Evolutionary conservation across 1,140 invertebrate genomes (phyloP), one percentile per base, ranked within the genome.

Genomic region (Hesperophylax magnus): DNA sequence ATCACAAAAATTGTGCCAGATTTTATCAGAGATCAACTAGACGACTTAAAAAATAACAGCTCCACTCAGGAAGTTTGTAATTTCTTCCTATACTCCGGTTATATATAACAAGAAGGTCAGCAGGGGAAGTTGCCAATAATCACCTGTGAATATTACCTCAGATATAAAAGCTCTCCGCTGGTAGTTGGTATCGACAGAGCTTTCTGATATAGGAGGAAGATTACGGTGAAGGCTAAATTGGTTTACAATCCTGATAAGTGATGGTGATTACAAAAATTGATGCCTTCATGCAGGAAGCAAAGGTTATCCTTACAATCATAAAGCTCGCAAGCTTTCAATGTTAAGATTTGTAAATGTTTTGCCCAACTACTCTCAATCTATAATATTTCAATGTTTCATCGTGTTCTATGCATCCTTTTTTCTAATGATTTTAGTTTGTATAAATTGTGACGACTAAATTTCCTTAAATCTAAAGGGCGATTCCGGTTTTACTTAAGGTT

Each of bases 51-150:
- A 61, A 22, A 22, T 24, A 24, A 61, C 24, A 61, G 20, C 18
- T 22, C 20, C 5, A 61, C 18, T 61, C 58, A 61, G 14, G 9
- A 24, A 24, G 58, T 61, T 3, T 22, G 22, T 60, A 61, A 61
- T 61, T 61, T 24, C 14, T 8, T 61, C 20, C 5, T 61, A 22
- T 24, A 20, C 24, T 24, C 24, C 18, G 20, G 56, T 9, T 11
- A 24, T 61, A 22, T 22, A 61, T 24, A 61, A 4, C 58, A 20
- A 60, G 56, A 60, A 60, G 56, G 56, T 60, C 58, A 61, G 58
- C 39, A 22, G 58, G 58, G 18, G 58, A 61, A 20, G 20, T 14
- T 20, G 58, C 58, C 18, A 61, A 39, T 39, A 18, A 61, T 61
- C 24, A 61, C 18, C 58, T 24, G 58, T 24, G 58, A 61, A 61